Conservation (phyloP, 2,888 invertebrate genomes). For the Ochropleura leucogaster region DNA sequence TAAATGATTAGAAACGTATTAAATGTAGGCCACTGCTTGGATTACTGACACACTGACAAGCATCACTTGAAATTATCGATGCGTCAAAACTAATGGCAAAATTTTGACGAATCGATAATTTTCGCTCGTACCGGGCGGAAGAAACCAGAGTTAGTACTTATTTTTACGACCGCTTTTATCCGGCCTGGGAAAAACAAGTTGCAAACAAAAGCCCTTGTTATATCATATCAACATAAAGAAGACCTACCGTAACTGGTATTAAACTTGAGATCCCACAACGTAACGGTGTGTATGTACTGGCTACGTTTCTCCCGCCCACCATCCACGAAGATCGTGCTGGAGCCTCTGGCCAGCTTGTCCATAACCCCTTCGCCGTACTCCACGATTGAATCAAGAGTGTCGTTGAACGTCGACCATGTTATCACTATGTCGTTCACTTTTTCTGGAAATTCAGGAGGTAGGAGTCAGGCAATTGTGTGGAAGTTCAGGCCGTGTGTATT, state of each 20-base stretch:
- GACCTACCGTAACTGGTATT: slow-evolving; percentile 91
- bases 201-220: background rate
- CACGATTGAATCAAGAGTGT: slow-evolving; percentile 92
- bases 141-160: background rate
- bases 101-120: background rate
- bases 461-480: background rate
- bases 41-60: no score
- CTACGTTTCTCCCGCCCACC: slow-evolving; percentile 92
- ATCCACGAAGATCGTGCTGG: slow-evolving; percentile 92
- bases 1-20: background rate
- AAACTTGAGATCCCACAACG: slow-evolving; percentile 91
- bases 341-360: slow-evolving; percentile 89
- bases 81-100: background rate
- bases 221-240: background rate
- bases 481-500: background rate
- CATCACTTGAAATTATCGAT: no score
- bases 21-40: no score
- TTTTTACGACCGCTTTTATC: background rate
- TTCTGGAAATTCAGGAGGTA: slow-evolving; percentile 80
- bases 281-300: slow-evolving; percentile 95
- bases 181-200: background rate
- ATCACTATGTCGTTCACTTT: slow-evolving; percentile 88
- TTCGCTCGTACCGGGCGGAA: background rate
- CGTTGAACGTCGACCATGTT: slow-evolving; percentile 96
- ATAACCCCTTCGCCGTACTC: slow-evolving; percentile 93